Evolutionary conservation across 2,888 invertebrate species (phyloP).

Genomic region (Catonia carolina): DNA sequence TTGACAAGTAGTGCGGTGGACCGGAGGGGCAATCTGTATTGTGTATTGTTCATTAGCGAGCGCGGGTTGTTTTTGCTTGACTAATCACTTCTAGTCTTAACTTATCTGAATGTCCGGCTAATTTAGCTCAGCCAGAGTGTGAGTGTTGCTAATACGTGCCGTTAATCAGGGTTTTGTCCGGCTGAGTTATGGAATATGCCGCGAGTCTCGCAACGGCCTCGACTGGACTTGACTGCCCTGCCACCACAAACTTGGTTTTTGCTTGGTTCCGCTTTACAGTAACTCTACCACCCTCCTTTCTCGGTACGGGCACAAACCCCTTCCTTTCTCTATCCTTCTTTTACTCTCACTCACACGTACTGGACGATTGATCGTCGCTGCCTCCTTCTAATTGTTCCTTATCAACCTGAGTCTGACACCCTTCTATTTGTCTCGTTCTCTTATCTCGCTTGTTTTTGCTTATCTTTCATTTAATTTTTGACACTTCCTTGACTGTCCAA

Average conservation of each 20-base stretch:
- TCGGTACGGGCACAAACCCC: too few species aligned
- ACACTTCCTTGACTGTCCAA: too few species aligned
- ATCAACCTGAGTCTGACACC: constrained; percentile 15
- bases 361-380: background rate
- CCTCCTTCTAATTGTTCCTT: constrained; percentile 12
- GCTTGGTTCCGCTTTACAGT: constrained; percentile 1
- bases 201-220: background rate
- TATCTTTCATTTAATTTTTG: too few species aligned
- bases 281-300: background rate
- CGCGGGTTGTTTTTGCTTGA: background rate
- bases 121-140: constrained; percentile 27
- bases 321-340: too few species aligned
- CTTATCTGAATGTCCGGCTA: constrained; percentile 32
- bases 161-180: constrained; percentile 36
- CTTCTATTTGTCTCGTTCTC: constrained; percentile 3
- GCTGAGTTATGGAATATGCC: constrained; percentile 13
- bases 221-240: background rate
- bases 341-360: background rate
- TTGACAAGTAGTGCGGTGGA: too few species aligned
- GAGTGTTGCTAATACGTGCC: constrained; percentile 31
- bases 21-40: too few species aligned
- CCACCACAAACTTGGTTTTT: background rate
- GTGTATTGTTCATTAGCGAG: background rate
- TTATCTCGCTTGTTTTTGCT: too few species aligned
- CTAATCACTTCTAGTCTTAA: constrained; percentile 17